Conservation (phyloP, 2,113 vertebrate genomes). For the Sminthopsis crassicaudata region DNA sequence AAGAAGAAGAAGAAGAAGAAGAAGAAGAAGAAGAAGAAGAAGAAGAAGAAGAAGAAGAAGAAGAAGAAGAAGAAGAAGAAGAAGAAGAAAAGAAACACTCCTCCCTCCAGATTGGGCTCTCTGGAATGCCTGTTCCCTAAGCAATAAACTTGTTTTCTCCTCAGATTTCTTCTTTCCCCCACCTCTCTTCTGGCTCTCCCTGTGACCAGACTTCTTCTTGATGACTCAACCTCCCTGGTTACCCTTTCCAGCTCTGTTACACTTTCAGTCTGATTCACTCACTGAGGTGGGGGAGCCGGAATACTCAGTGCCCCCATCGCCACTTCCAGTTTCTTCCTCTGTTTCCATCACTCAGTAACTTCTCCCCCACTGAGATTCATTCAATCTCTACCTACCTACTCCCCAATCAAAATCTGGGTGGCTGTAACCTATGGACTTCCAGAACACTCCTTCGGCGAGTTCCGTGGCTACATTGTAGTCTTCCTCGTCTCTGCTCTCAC, state of each 20-base stretch:
- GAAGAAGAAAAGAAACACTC: too few species aligned
- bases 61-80: too few species aligned
- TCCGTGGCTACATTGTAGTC: background rate
- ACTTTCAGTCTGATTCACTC: too few species aligned
- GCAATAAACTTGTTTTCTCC: background rate
- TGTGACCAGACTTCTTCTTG: background rate
- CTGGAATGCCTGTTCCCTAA: background rate
- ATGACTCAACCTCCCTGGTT: background rate
- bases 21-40: too few species aligned
- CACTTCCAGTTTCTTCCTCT: background rate
- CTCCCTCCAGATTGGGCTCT: background rate
- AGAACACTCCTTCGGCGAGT: background rate
- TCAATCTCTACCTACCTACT: background rate
- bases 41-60: too few species aligned
- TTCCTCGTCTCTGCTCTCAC: too few species aligned
- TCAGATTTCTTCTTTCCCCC: background rate
- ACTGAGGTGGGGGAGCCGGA: background rate
- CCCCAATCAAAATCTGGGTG: background rate
- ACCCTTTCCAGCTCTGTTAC: background rate
- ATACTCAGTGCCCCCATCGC: background rate
- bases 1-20: too few species aligned
- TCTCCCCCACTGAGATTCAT: background rate
- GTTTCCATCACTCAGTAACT: background rate
- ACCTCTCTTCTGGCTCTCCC: too few species aligned
- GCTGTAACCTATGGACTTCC: background rate